Conservation (phyloP, 2,888 invertebrate genomes). For the Pterostichus madidus region DNA sequence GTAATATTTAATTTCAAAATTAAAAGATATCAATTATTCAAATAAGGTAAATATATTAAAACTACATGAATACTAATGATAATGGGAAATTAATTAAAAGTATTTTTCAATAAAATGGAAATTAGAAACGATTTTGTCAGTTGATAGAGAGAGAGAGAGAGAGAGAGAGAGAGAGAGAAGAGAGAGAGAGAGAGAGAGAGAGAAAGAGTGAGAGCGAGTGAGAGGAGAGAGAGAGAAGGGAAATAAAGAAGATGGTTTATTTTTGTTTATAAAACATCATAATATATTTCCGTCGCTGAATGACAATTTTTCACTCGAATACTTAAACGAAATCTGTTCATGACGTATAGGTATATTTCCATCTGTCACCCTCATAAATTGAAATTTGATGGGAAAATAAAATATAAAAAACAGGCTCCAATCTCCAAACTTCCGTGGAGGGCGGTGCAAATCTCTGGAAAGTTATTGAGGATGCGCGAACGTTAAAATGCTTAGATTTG, state of each 20-base stretch:
- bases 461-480: no score
- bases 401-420: conserved; percentile 25
- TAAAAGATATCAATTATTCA: no score
- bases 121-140: not conserved
- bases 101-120: conserved; percentile 24
- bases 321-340: conserved; percentile 51
- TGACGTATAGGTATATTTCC: conserved; percentile 55
- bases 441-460: no score
- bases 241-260: not conserved
- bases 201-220: no score
- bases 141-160: no score
- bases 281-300: conserved; percentile 36
- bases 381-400: conserved; percentile 54
- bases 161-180: no score
- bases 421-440: not conserved
- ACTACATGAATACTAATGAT: not conserved
- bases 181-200: no score
- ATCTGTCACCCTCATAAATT: conserved; percentile 53
- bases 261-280: conserved; percentile 9
- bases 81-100: conserved; percentile 28
- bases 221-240: no score
- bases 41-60: no score
- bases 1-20: no score
- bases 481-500: conserved; percentile 9
- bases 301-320: conserved; percentile 49